Evolutionary conservation across 2,113 vertebrate species (phyloP).

Genomic region (Anhinga rufa): DNA sequence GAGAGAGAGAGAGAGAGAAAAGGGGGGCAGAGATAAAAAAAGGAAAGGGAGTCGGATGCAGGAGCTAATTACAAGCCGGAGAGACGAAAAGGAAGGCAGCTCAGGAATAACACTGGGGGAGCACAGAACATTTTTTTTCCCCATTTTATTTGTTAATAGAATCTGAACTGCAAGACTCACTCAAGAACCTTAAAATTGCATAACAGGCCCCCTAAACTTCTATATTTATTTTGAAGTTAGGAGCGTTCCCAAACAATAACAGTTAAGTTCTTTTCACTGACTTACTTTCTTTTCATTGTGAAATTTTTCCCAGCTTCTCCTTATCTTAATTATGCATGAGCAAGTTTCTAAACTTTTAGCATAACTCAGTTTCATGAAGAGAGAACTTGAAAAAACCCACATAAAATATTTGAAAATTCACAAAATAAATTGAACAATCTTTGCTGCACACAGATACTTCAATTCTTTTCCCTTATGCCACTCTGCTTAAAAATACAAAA

Average conservation of each 20-base stretch:
- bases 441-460: neutral
- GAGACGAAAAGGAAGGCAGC: neutral
- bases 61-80: neutral
- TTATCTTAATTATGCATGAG: neutral
- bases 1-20: neutral
- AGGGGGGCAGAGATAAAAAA: too few relatives aligned
- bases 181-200: neutral
- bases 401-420: neutral
- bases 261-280: neutral
- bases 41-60: fast-evolving
- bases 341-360: neutral
- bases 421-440: neutral
- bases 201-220: fast-evolving
- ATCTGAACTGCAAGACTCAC: neutral
- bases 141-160: neutral
- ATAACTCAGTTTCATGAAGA: neutral
- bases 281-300: neutral
- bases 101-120: neutral
- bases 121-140: neutral
- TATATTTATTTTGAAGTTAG: neutral
- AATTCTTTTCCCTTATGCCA: neutral
- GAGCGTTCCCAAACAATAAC: neutral
- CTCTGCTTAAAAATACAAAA: neutral
- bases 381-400: neutral
- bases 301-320: neutral